A percentile compares a stretch with the other conserved stretches of the same genome.
Evolutionary conservation across 2,888 invertebrate species (phyloP).

Genomic region (Macaria notata): DNA sequence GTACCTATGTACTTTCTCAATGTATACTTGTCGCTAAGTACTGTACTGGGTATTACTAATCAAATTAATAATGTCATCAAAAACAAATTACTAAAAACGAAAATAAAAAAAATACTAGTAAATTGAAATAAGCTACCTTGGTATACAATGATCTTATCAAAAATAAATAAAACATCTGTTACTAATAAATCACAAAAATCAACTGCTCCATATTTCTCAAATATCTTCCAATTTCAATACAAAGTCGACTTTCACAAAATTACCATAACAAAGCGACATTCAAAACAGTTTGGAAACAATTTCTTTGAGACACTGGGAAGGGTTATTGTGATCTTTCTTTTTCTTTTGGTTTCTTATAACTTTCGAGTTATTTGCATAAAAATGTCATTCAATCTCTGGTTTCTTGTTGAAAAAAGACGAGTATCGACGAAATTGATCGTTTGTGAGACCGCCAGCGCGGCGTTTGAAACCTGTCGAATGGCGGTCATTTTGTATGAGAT

Average conservation of each 20-base stretch:
- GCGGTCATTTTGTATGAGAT: constrained; percentile 5
- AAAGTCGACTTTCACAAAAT: constrained; percentile 60
- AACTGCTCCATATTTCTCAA: constrained; percentile 6
- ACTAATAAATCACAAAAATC: not conserved
- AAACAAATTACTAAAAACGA: too few species aligned
- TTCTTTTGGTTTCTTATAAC: not conserved
- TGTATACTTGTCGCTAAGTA: too few species aligned
- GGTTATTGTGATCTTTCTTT: constrained; percentile 51
- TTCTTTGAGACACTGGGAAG: constrained; percentile 52
- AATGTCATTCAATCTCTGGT: constrained; percentile 48
- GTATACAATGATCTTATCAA: too few species aligned
- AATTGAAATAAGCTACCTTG: too few species aligned
- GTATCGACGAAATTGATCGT: constrained; percentile 32
- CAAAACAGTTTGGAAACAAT: constrained; percentile 54
- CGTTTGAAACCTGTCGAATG: constrained; percentile 13
- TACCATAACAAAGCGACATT: constrained; percentile 60
- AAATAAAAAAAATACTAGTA: too few species aligned
- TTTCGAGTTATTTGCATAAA: constrained; percentile 55
- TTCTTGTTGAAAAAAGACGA: constrained; percentile 37
- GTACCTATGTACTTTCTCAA: too few species aligned
- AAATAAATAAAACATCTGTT: too few species aligned
- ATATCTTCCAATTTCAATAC: not conserved
- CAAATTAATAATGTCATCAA: too few species aligned
- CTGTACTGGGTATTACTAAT: too few species aligned
- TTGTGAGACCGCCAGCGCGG: constrained; percentile 19